Base-by-base conservation (phyloP, 2,888 invertebrate species). In the Drosophila acutilabella region DNA sequence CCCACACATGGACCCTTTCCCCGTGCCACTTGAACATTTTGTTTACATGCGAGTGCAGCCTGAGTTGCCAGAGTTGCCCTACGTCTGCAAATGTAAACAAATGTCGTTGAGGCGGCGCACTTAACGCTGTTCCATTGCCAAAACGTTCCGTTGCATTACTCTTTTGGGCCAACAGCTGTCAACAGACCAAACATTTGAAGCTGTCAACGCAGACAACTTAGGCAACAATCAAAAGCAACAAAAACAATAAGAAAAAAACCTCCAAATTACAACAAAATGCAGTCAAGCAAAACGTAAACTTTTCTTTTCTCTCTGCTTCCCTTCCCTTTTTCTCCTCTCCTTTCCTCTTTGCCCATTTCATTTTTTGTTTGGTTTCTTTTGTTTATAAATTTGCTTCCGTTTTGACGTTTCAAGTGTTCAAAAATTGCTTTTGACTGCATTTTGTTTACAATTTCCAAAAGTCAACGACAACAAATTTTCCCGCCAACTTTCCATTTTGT, bases 191-290 rank as follows among this genome's bases (percentile, higher is more conserved):
- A 23, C 57, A 71, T 74, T 81, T 64, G 51, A 54, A 57, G 71
- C 79, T 79, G 79, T 79, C 81, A 79, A 69, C 81, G 78, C 78
- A 54, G n/a, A 44, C 61, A 60, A 67, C 50, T 76, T 67, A 59
- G 47, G 57, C 57, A 64, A 60, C 65, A 68, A 77, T 70, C 33
- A 48, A 61, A 68, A 64, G 13, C 36, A 36, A 36, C 36, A 36
- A 66, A 60, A 50, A 54, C 53, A 66, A 16, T 30, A 13, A 18
- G 45, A 47, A 23, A 47, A 23, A 30, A 30, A 30, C 30, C 30
- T 30, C 18, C 18, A 50, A 51, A 52, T 40, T 23, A 40, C 42
- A 61, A 64, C 42, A 61, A 64, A 71, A 62, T 57, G 64, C 79
- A 59, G 38, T 54, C 16, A 47, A 41, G 62, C 61, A 42, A 56